These are phyloP conservation scores for Taenioides sp. DNA, from an alignment of 2,797 vertebrate genomes.

Conservation along the genomic window DNA sequence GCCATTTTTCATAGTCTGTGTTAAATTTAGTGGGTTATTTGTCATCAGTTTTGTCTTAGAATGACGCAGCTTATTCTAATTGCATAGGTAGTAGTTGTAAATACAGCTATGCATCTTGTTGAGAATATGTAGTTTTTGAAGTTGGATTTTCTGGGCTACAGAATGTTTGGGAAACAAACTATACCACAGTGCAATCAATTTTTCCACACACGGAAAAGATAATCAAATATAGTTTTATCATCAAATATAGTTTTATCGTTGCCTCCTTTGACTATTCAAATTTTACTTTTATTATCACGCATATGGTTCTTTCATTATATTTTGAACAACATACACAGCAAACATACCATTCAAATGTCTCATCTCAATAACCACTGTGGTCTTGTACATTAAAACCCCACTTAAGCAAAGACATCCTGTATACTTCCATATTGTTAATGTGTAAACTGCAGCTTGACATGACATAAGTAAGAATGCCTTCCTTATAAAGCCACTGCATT, in stretches of 20 bases:
- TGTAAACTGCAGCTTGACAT: conserved; percentile 2
- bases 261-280: too few relatives aligned
- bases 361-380: conserved; percentile 16
- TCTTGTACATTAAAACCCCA: conserved; percentile 18
- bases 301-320: not conserved
- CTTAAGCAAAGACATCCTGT: not conserved
- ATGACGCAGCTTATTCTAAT: not conserved
- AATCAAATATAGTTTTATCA: too few relatives aligned
- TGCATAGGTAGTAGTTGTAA: not conserved
- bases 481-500: conserved; percentile 28
- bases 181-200: too few relatives aligned
- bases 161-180: too few relatives aligned
- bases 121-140: too few relatives aligned
- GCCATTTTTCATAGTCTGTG: not conserved
- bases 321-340: not conserved
- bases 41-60: not conserved
- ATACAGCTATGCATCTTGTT: not conserved
- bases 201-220: too few relatives aligned
- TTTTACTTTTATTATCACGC: too few relatives aligned
- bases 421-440: conserved; percentile 2
- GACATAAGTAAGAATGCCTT: conserved; percentile 36
- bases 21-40: not conserved
- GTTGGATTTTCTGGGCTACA: too few relatives aligned
- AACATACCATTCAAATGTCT: not conserved
- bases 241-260: too few relatives aligned